These are phyloP conservation scores for Lamprotornis superbus DNA, from an alignment of 2,113 vertebrate genomes.

Conservation along the genomic window DNA sequence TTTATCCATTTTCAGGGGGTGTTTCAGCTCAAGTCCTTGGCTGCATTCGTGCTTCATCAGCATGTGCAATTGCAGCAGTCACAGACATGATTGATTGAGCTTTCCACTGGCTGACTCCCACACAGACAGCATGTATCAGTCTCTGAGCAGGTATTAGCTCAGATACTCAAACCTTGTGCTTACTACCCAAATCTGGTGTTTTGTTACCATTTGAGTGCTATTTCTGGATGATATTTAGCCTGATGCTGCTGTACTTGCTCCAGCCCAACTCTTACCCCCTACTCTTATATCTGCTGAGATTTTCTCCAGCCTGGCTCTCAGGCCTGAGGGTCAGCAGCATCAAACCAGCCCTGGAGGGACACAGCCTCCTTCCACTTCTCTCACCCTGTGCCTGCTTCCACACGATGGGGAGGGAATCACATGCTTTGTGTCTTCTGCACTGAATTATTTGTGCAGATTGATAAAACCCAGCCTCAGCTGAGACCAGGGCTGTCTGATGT, in stretches of 20 bases:
- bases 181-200: neutral
- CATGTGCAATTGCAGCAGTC: neutral
- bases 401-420: neutral
- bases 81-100: neutral
- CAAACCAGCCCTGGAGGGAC: neutral
- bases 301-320: accelerated
- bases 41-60: neutral
- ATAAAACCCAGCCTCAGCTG: neutral
- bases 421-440: neutral
- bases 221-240: neutral
- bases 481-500: neutral
- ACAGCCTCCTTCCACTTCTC: neutral
- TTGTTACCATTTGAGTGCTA: neutral
- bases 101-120: neutral
- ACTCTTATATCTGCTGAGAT: neutral
- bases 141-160: neutral
- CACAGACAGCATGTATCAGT: neutral
- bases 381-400: neutral
- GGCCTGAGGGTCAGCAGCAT: neutral
- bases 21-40: neutral
- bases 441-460: accelerated
- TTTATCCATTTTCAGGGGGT: conserved; percentile 3
- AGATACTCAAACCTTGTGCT: neutral
- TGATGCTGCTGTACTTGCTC: neutral
- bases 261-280: neutral